phyloP scores from a whole-genome alignment of 30 jellyfish, hydroid and myxozoan genomes.

The Hydra vulgaris region DNA sequence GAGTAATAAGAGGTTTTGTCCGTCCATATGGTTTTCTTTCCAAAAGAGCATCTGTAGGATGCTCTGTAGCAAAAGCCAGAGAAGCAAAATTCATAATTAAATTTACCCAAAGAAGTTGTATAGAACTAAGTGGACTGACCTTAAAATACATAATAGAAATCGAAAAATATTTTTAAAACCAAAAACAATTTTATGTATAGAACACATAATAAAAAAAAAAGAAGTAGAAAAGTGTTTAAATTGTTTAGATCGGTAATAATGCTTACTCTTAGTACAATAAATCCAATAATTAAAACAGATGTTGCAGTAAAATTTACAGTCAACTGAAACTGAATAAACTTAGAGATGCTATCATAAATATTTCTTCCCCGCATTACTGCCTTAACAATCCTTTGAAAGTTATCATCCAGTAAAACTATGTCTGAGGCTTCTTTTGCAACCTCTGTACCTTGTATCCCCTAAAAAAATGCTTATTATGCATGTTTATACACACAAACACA shows the following conservation, averaged over 20 bases:
- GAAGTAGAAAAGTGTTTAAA: no score
- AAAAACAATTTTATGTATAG: no score
- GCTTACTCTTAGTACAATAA: conserved; percentile 75
- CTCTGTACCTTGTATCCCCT: conserved; percentile 99
- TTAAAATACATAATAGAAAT: conserved; percentile 32
- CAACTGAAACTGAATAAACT: conserved; percentile 94
- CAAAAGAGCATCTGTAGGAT: conserved; percentile 82
- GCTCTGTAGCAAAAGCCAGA: conserved; percentile 98
- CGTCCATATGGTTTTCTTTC: conserved; percentile 96
- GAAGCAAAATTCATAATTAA: conserved; percentile 99
- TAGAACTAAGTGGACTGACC: conserved; percentile 97
- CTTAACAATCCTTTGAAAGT: conserved; percentile 87
- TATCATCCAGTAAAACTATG: conserved; percentile 93
- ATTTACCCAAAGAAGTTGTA: conserved; percentile 97
- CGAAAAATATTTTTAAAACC: no score
- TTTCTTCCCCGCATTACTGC: conserved; percentile 99
- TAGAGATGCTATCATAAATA: conserved; percentile 96
- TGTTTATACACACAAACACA: no score
- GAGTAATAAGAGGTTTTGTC: conserved; percentile 87
- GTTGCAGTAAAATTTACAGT: conserved; percentile 97
- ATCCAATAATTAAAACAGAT: conserved; percentile 73
- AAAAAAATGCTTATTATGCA: background rate
- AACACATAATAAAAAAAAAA: background rate
- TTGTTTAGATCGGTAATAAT: no score
- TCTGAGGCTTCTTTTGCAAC: conserved; percentile 99